Base-by-base conservation (phyloP, 1,140 invertebrate species). In the Drosophila repleta region DNA sequence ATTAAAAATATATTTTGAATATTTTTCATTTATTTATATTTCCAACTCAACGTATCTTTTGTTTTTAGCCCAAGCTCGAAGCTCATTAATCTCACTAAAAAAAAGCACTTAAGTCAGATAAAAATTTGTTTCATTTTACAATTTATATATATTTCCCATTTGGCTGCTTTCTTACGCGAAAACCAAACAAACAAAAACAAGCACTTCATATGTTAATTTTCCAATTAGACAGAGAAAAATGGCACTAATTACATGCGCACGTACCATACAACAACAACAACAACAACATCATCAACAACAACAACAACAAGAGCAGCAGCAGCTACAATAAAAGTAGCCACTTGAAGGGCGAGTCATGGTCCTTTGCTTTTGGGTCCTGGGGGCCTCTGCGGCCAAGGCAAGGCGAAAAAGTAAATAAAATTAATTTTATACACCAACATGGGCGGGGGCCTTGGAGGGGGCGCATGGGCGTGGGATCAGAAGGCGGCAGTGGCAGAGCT, bases 171-270 rank as follows among this genome's bases (percentile, higher is more conserved):
- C 37, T 35, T 66, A 66, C 61, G 35, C 35, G 17, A 46, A 46
- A 45, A 26, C 37, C 8, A 35, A 68, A 67, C 49, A 35, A 68
- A 67, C 49, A 75, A 75, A 76, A 62, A 79, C 79, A 88, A 83
- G 74, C 83, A 83, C 83, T 88, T 88, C 79, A 89, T 88, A 88
- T 88, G 84, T 88, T 88, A 88, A 88, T 88, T 89, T 88, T 88
- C 76, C 76, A 88, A 88, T 88, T 88, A 88, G 79, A 83, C 79
- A 74, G 74, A 56, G 66, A 88, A 72, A 77, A 88, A 88, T 85
- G 79, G 76, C 83, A 88, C 83, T 88, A 88, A 88, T 88, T 88
- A 88, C 83, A 88, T 71, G 72, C 72, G 68, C 75, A 76, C 77
- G 74, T 81, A 77, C 37, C 74, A 20, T 60, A 52, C 32, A 73